Conservation (phyloP, 1,140 invertebrate species). For the Brachionus angularis region DNA sequence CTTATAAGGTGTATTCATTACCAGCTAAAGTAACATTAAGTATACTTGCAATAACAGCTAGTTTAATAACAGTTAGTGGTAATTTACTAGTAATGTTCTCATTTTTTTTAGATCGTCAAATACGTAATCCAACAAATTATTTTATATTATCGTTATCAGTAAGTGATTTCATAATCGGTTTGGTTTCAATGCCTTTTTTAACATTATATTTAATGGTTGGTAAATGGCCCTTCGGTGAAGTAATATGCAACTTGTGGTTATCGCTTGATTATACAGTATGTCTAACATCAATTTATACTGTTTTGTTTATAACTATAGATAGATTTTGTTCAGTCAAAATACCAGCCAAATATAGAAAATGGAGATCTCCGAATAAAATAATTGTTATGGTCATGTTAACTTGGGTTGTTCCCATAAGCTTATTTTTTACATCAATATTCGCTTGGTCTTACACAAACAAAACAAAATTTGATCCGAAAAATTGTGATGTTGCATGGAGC, state of each 20-base stretch:
- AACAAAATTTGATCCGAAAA: constrained; percentile 77
- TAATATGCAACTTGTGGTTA: constrained; percentile 96
- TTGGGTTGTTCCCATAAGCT: constrained; percentile 87
- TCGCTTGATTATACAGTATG: constrained; percentile 98
- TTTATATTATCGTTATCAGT: constrained; percentile 97
- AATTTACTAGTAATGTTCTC: constrained; percentile 92
- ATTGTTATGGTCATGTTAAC: constrained; percentile 77
- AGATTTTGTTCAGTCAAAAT: constrained; percentile 98
- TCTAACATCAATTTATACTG: constrained; percentile 96
- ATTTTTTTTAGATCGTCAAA: constrained; percentile 91
- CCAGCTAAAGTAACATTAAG: constrained; percentile 28
- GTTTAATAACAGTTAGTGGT: constrained; percentile 84
- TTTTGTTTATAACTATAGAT: constrained; percentile 95
- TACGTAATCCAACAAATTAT: constrained; percentile 97
- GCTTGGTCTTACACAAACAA: constrained; percentile 96
- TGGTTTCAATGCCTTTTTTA: constrained; percentile 81
- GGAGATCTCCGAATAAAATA: constrained; percentile 90
- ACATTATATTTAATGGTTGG: constrained; percentile 84
- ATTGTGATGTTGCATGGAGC: constrained; percentile 90
- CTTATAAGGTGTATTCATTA: constrained; percentile 24
- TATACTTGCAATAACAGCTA: constrained; percentile 53
- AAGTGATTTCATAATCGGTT: constrained; percentile 94
- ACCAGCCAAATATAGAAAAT: constrained; percentile 89
- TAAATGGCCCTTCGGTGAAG: constrained; percentile 90
- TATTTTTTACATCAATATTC: constrained; percentile 98